Base-by-base conservation (phyloP, 2,113 vertebrate species). In the Pipra filicauda region DNA sequence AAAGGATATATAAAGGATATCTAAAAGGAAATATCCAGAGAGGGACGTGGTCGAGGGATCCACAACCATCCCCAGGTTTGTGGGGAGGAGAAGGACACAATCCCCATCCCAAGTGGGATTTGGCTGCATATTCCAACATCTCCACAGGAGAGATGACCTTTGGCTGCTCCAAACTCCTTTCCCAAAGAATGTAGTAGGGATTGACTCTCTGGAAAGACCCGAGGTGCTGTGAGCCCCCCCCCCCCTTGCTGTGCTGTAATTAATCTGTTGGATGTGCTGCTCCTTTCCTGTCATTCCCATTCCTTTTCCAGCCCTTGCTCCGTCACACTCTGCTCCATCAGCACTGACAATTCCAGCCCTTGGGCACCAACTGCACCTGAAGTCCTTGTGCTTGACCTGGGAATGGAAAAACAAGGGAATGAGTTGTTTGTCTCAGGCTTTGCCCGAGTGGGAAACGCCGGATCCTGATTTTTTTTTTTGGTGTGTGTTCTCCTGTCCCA, bases 401-500 rank as follows among this genome's bases (percentile, higher is more conserved):
- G 78, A 26, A 39, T 55, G 58, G 39, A 13, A 13, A 28, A 55
- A 28, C 6, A 35, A 48, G 44, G 76, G 51, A 71, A 43, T 8
- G 48, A 59, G 35, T 8, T 44, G 30, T 52, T 65, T 44, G 41
- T 73, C 66, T n/a, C 44, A 18, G 39, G 31, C 66, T 49, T 39
- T 62, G 30, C 8, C 48, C 31, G 49, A 23, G 26, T 31, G 65
- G 57, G n/a, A 43, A 77, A 11, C 8, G 54, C 23, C 23, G 6
- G 3, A 35, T 82, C 41, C 83, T 1, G 0, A 0, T 33, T 59
- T 74, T n/a, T 43, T 78, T 66, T 15, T 22, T 20, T 13, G 23
- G 11, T n/a, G 16, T 0, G 0, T 1, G 0, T 57, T 81, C 7
- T 77, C 19, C 51, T 11, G 4, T 27, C 33, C 61, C n/a, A 54